Evolutionary conservation across 2,113 vertebrate genomes (phyloP), one percentile per base, ranked within the genome.

Genomic region (Boulengeromyrus knoepffleri): DNA sequence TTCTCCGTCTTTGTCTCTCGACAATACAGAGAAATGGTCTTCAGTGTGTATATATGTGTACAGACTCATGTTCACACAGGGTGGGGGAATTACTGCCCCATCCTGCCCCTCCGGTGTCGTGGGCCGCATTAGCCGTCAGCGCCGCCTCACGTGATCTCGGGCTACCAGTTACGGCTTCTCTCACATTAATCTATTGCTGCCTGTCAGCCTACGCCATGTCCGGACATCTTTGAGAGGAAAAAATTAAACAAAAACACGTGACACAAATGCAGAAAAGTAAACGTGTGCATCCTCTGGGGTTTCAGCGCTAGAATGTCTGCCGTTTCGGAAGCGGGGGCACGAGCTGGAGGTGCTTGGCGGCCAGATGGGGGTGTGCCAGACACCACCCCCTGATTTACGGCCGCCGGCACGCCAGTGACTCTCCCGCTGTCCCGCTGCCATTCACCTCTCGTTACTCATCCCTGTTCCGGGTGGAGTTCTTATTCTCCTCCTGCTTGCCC

Each of bases 161-260:
- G 93, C 94, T 93, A 95, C 95, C 96, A 97, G 95, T 95, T 96
- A 95, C 94, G 92, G 92, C 95, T 94, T 95, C 95, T 96, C 95
- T 96, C 96, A 96, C 96, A 96, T 97, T 96, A 21, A 6, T 56
- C 53, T 56, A 7, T 56, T 2, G 52, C 19, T 92, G 94, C 94
- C 95, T 96, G 94, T 90, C 93, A 91, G 94, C 94, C 95, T 95
- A 96, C 21, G 3, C 21, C 21, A 24, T 58, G 21, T 24, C 56
- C 21, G 96, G 96, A 96, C 95, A 94, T 95, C 94, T 95, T 95
- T 92, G 92, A 93, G 95, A 93, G 95, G 92, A 49, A 39, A 52
- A 31, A 66, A 66, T 42, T 0, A 31, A 39, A 6, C 27, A 56
- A 50, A 87, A 10, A 92, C 93, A 24, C 21, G 70, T n/a, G 42